Conservation (phyloP, 2,797 vertebrate species). For the Acestrorhynchus altus region DNA sequence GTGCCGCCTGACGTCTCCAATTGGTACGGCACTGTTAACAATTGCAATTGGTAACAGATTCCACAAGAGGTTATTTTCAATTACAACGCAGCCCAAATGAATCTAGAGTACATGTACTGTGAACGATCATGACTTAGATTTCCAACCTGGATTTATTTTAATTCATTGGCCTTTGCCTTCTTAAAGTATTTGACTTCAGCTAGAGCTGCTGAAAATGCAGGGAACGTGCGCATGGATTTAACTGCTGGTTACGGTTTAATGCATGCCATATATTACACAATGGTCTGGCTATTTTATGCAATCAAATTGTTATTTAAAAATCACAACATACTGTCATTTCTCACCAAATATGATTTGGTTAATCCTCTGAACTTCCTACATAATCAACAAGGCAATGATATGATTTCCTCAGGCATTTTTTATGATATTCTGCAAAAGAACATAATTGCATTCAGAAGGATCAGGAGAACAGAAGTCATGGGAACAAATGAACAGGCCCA, state of each 20-base stretch:
- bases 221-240: neutral
- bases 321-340: neutral
- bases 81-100: slow-evolving; percentile 6
- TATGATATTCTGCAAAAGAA: neutral
- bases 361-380: neutral
- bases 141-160: neutral
- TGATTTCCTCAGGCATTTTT: neutral
- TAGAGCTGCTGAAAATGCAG: neutral
- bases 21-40: neutral
- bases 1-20: neutral
- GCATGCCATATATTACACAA: neutral
- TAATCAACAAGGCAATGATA: neutral
- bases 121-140: slow-evolving; percentile 4
- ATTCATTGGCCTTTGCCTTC: neutral
- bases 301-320: neutral
- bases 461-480: slow-evolving; percentile 5
- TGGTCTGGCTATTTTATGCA: neutral
- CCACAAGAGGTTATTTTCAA: slow-evolving; percentile 12
- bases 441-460: slow-evolving; percentile 1
- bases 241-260: neutral
- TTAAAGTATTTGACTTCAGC: neutral
- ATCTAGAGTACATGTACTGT: neutral
- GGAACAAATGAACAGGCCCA: slow-evolving; percentile 27
- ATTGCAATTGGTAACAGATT: slow-evolving; percentile 29
- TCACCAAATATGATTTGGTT: too few relatives aligned